Percentiles rank a stretch among this genome's conserved stretches.
Conservation (phyloP, 1,140 invertebrate genomes). For the Drosophila dunni region DNA sequence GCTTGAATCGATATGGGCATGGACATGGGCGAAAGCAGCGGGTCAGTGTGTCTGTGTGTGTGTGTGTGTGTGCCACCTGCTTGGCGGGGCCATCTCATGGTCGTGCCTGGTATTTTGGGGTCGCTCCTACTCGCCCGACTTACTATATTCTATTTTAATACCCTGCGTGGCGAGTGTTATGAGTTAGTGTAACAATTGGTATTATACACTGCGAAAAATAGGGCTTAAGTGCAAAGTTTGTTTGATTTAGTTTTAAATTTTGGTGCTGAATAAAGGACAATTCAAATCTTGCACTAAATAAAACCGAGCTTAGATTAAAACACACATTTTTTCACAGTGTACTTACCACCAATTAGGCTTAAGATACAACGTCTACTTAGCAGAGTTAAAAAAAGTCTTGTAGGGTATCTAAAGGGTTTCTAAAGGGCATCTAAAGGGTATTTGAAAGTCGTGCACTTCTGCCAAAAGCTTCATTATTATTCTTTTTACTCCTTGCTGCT, state of each 20-base stretch:
- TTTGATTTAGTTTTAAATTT: no score
- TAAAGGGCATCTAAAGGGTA: not conserved
- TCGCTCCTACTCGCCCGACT: not conserved
- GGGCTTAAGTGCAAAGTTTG: no score
- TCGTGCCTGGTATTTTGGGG: conserved; percentile 8
- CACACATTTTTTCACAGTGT: no score
- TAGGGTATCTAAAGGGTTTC: no score
- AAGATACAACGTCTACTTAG: no score
- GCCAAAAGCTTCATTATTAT: not conserved
- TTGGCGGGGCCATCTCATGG: conserved; percentile 9
- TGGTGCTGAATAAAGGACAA: no score
- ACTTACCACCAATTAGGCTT: no score
- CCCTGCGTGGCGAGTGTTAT: not conserved
- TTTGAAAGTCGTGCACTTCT: not conserved
- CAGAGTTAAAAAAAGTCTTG: no score
- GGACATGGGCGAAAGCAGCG: not conserved
- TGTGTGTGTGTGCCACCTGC: conserved; percentile 37
- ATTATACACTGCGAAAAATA: no score
- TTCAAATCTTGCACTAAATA: no score
- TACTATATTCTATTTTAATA: not conserved
- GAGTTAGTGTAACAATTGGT: no score
- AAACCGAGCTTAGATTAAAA: no score
- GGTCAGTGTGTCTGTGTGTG: not conserved
- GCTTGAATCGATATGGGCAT: conserved; percentile 37
- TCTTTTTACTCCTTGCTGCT: not conserved